Conservation (phyloP, 2,797 vertebrate species). For the Galagoides demidoff region DNA sequence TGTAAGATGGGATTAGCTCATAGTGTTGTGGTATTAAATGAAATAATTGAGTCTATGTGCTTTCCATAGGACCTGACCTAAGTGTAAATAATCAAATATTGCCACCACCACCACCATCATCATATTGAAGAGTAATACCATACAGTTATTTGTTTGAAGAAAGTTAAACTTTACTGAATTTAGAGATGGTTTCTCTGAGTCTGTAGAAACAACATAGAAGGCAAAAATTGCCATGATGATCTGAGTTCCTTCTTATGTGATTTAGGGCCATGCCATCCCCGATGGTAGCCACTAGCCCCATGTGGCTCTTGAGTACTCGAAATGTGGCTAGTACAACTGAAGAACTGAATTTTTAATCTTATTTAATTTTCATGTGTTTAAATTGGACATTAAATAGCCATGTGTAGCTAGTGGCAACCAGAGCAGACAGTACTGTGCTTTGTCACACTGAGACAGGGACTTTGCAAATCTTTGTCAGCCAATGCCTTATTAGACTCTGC, state of each 20-base stretch:
- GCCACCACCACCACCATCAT: not conserved
- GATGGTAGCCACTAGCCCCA: not conserved
- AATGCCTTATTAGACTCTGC: not conserved
- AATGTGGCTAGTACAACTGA: not conserved
- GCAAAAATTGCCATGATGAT: conserved; percentile 16
- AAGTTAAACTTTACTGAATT: not conserved
- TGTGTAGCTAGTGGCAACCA: not conserved
- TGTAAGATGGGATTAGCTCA: not conserved
- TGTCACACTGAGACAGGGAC: not conserved
- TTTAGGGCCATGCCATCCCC: not conserved
- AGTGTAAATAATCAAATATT: conserved; percentile 28
- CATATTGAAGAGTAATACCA: not conserved
- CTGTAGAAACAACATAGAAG: not conserved
- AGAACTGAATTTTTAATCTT: conserved; percentile 5
- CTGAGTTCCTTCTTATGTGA: not conserved
- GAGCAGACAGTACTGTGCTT: not conserved
- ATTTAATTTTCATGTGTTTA: conserved; percentile 16
- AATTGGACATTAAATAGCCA: conserved; percentile 4
- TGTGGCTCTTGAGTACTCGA: not conserved
- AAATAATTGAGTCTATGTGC: conserved; percentile 3
- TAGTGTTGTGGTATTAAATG: not conserved
- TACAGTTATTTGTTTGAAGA: conserved; percentile 36
- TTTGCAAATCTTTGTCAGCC: not conserved
- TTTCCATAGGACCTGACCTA: not conserved
- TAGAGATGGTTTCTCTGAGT: not conserved